phyloP scores from a whole-genome alignment of 2,888 invertebrate species.

The Congeria kusceri region DNA sequence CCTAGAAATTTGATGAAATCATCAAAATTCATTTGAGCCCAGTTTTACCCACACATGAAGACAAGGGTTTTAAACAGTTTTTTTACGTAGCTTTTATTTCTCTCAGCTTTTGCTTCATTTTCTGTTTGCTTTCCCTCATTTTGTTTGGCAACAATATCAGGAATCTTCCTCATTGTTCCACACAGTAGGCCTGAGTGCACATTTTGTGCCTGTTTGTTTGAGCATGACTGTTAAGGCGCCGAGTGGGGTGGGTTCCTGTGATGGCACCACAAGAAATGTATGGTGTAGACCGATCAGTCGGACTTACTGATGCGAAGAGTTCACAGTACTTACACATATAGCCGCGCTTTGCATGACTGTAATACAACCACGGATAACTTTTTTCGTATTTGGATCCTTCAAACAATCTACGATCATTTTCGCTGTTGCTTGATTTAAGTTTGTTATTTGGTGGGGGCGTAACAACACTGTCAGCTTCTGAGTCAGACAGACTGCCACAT shows the following conservation, averaged over 20 bases:
- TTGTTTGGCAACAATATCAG: not conserved
- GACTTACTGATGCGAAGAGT: not conserved
- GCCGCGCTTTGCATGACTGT: not conserved
- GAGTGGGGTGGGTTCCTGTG: not conserved
- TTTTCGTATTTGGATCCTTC: too few relatives aligned
- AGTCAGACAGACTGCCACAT: too few relatives aligned
- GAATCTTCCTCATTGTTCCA: too few relatives aligned
- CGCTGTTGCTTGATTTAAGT: too few relatives aligned
- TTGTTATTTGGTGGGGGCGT: too few relatives aligned
- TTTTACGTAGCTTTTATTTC: not conserved
- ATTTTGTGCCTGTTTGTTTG: too few relatives aligned
- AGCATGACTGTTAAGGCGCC: not conserved
- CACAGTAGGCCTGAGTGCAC: too few relatives aligned
- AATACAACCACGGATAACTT: not conserved
- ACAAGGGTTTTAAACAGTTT: not conserved
- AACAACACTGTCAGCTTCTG: too few relatives aligned
- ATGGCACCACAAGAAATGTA: not conserved
- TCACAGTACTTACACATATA: constrained; percentile 4
- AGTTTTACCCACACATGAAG: not conserved
- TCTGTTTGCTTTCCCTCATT: not conserved
- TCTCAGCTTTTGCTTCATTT: not conserved
- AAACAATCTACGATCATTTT: too few relatives aligned
- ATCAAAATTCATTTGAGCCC: not conserved
- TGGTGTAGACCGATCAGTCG: not conserved
- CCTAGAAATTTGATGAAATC: not conserved